phyloP scores from a whole-genome alignment of 2,888 invertebrate genomes.

The Schrankia costaestrigalis region DNA sequence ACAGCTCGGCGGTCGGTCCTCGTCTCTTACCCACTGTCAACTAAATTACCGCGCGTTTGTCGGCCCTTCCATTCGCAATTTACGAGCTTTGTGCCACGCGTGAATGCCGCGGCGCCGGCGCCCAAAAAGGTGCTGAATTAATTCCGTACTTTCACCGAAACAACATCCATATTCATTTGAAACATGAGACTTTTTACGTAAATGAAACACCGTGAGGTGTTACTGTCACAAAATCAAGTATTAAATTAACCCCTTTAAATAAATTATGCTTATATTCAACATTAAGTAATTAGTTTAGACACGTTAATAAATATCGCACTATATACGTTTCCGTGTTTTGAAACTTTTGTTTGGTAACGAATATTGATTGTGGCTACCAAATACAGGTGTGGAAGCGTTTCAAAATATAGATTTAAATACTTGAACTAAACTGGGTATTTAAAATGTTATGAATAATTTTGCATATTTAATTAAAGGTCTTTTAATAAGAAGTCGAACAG shows the following conservation, averaged over 20 bases:
- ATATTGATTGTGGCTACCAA: too few relatives aligned
- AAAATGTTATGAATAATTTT: too few relatives aligned
- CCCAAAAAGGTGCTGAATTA: constrained; percentile 44
- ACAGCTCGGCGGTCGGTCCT: constrained; percentile 36
- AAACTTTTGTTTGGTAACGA: not conserved
- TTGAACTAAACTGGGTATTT: too few relatives aligned
- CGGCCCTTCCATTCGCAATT: constrained; percentile 69
- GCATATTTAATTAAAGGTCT: too few relatives aligned
- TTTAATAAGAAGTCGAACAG: too few relatives aligned
- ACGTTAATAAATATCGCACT: constrained; percentile 6
- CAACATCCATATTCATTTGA: constrained; percentile 42
- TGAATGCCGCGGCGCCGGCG: constrained; percentile 51
- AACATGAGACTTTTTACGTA: constrained; percentile 35
- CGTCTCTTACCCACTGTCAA: constrained; percentile 60
- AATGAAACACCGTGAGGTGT: constrained; percentile 27
- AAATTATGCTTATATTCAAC: constrained; percentile 9
- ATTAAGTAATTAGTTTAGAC: constrained; percentile 12
- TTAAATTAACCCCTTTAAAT: constrained; percentile 11
- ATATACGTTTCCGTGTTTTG: constrained; percentile 3
- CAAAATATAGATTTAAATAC: too few relatives aligned
- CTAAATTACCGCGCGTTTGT: constrained; percentile 75
- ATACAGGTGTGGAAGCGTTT: too few relatives aligned
- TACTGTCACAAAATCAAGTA: constrained; percentile 7
- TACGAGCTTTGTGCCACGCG: constrained; percentile 59
- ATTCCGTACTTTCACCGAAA: constrained; percentile 44